Evolutionary conservation across 2,888 invertebrate genomes (phyloP), one percentile per base, ranked within the genome.

Genomic region (Auanema sp.): DNA sequence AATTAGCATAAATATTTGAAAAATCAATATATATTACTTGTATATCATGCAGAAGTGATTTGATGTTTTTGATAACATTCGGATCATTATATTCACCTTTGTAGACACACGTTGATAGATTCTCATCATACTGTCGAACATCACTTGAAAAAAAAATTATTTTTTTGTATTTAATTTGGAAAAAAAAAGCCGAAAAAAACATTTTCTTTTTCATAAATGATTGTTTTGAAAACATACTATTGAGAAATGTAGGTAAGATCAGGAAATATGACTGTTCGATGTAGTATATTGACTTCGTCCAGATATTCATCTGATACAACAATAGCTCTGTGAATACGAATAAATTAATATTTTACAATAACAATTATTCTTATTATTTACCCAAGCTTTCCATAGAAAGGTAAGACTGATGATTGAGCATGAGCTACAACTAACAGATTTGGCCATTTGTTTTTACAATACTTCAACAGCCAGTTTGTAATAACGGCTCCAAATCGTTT

Each of bases 261-360:
- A 23, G 52, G 60, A 16, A 52, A 63, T 2, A 53, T 51, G 42
- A 63, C 53, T 2, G 63, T 42, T 4, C 33, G n/a, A 41, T 58
- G 63, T 12, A n/a, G 16, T n/a, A 63, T 58, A 12, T 55, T 55
- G 56, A 16, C 63, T 44, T 63, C 63, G 16, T 63, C 63, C 21
- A 21, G 8, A 25, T 58, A 63, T 51, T 58, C 52, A 1, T 51
- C 43, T 1, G 58, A 51, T 41, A 63, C 63, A 14, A 52, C 44
- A 10, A 63, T 18, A 3, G 47, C 41, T 43, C 63, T 63, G 57
- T 21, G 57, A 33, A 23, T 14, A 56, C 16, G 50, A n/a, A 11
- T 8, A 11, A 33, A 25, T 11, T 25, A 47, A 8, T n/a, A n/a
- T n/a, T 16, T 2, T 47, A 11, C 0, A 21, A 47, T 8, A 2